phyloP scores from a whole-genome alignment of 2,888 invertebrate genomes.

The Lacanobia oleracea region DNA sequence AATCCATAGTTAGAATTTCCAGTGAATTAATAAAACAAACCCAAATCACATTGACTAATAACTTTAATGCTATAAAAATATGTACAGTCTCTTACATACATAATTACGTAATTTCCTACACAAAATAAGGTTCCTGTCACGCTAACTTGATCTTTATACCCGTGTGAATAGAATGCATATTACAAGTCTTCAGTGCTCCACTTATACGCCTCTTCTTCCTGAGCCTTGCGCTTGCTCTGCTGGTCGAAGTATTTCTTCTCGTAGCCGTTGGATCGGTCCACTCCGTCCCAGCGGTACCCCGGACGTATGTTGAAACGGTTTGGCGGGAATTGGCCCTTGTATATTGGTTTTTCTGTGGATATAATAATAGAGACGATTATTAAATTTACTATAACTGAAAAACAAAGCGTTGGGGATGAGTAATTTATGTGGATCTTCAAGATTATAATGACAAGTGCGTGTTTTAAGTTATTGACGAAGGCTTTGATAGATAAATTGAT shows the following conservation, averaged over 20 bases:
- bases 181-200: slow-evolving; percentile 99
- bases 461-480: no score
- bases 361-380: background rate
- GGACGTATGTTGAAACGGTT: slow-evolving; percentile 98
- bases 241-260: slow-evolving; percentile 97
- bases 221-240: slow-evolving; percentile 93
- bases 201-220: slow-evolving; percentile 96
- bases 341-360: slow-evolving; percentile 92
- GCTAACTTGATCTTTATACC: slow-evolving; percentile 27
- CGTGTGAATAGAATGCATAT: slow-evolving; percentile 37
- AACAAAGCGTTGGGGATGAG: no score
- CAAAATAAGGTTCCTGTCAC: slow-evolving; percentile 15
- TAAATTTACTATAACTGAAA: background rate
- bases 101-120: slow-evolving; percentile 36
- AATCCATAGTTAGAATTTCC: no score
- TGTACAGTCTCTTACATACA: slow-evolving; percentile 53
- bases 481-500: no score
- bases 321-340: slow-evolving; percentile 96
- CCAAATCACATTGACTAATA: slow-evolving; percentile 27
- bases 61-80: slow-evolving; percentile 59
- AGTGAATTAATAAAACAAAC: slow-evolving; percentile 9
- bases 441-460: no score
- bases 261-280: slow-evolving; percentile 98
- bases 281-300: slow-evolving; percentile 99
- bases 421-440: no score